Evolutionary conservation across 92 coral and sea anemone genomes (phyloP), one percentile per base, ranked within the genome.

Genomic region (Phymanthus crucifer): DNA sequence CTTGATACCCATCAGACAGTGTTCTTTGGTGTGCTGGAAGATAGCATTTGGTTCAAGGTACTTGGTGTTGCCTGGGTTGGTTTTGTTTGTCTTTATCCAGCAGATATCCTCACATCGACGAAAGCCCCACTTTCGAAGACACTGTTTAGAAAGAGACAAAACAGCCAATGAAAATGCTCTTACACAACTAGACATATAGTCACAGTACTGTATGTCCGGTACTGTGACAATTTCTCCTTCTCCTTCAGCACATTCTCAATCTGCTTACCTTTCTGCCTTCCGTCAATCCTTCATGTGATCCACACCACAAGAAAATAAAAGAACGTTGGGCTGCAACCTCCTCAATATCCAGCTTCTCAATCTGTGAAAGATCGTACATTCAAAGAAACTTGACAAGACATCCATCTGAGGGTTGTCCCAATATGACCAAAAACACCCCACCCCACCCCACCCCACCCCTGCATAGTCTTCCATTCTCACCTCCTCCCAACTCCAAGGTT

Each of bases 401-500:
- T n/a, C n/a, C n/a, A n/a, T n/a, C n/a, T n/a, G n/a, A n/a, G n/a
- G n/a, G n/a, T n/a, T n/a, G n/a, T n/a, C n/a, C n/a, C n/a, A n/a
- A n/a, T n/a, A n/a, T n/a, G n/a, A n/a, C n/a, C n/a, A n/a, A n/a
- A n/a, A n/a, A n/a, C n/a, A n/a, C n/a, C n/a, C n/a, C n/a, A n/a
- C n/a, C n/a, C n/a, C n/a, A n/a, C n/a, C n/a, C n/a, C n/a, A n/a
- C n/a, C n/a, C n/a, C 48, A 43, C 14, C 48, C 48, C 13, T 0
- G 13, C 14, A 43, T 11, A 43, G 48, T 10, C 13, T 10, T 43
- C n/a, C 27, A 21, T 19, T 45, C 89, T 46, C 10, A 93, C 99
- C 91, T 96, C 99, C 10, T 96, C 99, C 99, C 99, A 96, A 43
- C 91, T 91, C 99, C 99, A 96, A 16, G 99, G 98, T 66, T 89